Conservation (phyloP, 2,888 invertebrate genomes). For the Elegia similella region DNA sequence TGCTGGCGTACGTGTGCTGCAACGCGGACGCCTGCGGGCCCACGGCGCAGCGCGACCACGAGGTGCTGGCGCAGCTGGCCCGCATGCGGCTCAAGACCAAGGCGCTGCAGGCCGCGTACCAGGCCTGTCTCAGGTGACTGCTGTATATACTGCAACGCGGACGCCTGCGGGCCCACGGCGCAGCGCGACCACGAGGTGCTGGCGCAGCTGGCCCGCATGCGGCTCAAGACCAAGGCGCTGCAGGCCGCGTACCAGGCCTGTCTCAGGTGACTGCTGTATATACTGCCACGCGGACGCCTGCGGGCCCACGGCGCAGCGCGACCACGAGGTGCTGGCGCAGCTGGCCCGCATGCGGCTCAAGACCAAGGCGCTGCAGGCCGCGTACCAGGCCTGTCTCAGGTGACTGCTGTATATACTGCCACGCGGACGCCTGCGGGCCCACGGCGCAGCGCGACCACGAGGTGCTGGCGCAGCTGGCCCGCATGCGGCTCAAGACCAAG, state of each 20-base stretch:
- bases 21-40: conserved; percentile 87
- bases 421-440: conserved; percentile 85
- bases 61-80: conserved; percentile 91
- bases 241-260: conserved; percentile 94
- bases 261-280: conserved; percentile 48
- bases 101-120: conserved; percentile 93
- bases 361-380: conserved; percentile 94
- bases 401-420: conserved; percentile 89
- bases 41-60: conserved; percentile 84
- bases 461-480: conserved; percentile 91
- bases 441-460: conserved; percentile 85
- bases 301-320: conserved; percentile 82
- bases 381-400: conserved; percentile 88
- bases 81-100: conserved; percentile 97
- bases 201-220: conserved; percentile 92
- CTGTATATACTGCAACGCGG: conserved; percentile 91
- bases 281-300: conserved; percentile 92
- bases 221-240: conserved; percentile 96
- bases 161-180: conserved; percentile 81
- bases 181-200: conserved; percentile 88
- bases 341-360: conserved; percentile 95
- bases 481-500: conserved; percentile 96
- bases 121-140: conserved; percentile 84
- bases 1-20: conserved; percentile 93
- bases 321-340: conserved; percentile 90